Evolutionary conservation across 2,113 vertebrate species (phyloP), one percentile per base, ranked within the genome.

Genomic region (Salvator merianae): DNA sequence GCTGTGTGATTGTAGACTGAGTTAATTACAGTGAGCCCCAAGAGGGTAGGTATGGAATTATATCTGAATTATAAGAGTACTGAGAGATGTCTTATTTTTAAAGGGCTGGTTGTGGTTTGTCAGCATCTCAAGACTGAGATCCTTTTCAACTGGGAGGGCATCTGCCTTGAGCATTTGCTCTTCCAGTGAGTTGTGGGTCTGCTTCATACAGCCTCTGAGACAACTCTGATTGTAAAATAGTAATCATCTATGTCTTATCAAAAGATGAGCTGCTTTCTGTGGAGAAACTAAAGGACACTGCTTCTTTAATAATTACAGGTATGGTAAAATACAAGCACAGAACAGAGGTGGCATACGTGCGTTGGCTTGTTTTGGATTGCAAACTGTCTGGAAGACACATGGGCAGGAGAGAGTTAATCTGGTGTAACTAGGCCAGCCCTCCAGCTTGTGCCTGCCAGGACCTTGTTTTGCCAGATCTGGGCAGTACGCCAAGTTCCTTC

Each of bases 401-500:
- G n/a, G 83, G 72, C 82, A 62, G 66, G n/a, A 70, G 73, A 79
- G 84, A 75, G 83, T 89, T 90, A 78, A 63, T 86, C 47, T 82
- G 71, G 74, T 18, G 40, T 74, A 89, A 87, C 62, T 81, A 86
- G 90, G 85, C 74, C 85, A 78, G 4, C 55, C 77, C 72, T 85
- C 80, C 7, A 4, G 86, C 50, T 77, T 71, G 50, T 34, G 36
- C 47, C n/a, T 82, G 71, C 38, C 70, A 81, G 55, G 68, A 77
- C 63, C 71, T 78, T 77, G 63, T 82, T 12, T 75, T 88, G 87
- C 88, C 81, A 80, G 79, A 53, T 26, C 50, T 26, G 47, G 90
- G 88, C 88, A 28, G 30, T 50, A 84, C 73, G 78, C 86, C 87
- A 68, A 85, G 83, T 83, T 83, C 83, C 77, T 87, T 88, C 83